Base-by-base conservation (phyloP, 2,888 invertebrate species). In the Eristalis pertinax region DNA sequence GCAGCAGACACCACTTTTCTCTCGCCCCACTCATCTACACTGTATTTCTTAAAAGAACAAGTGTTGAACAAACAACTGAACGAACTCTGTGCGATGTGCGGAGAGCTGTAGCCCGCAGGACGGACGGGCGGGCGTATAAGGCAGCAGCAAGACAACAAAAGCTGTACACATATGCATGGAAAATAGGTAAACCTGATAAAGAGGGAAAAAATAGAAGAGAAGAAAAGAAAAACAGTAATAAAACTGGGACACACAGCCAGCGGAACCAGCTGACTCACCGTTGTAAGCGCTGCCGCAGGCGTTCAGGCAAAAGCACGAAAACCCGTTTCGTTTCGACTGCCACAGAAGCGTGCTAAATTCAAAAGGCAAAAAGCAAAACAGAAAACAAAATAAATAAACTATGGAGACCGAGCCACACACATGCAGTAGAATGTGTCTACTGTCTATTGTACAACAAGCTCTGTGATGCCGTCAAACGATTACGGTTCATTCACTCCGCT, bases 401-500 rank as follows among this genome's bases (percentile, higher is more conserved):
- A 7, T 15, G n/a, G 0, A 8, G 7, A n/a, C 7, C 19, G 50
- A 8, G n/a, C n/a, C 50, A 50, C 19, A 50, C 50, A 50, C 50
- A 19, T n/a, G 50, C 50, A 50, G 8, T 10, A 10, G 50, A n/a
- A 19, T 50, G 50, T 50, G 19, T 67, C 22, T 69, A 38, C 32
- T 32, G 32, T 8, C 24, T 60, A 26, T n/a, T 32, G 11, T 56
- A 56, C 22, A 38, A 50, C 35, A 24, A 41, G 62, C 58, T 43
- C 19, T 26, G 63, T 63, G 50, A 35, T 62, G 26, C 29, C 26
- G 24, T 43, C 35, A 26, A 62, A 19, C 58, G 41, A 10, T 32
- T 68, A 43, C 64, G 83, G 86, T 87, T 87, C 83, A 87, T 87
- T 87, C 83, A 87, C 86, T 72, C 63, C 74, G 56, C 60, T 78